A percentile compares a stretch with the other conserved stretches of the same genome.
Evolutionary conservation across 2,888 invertebrate species (phyloP).

Genomic region (Cantharis lateralis): DNA sequence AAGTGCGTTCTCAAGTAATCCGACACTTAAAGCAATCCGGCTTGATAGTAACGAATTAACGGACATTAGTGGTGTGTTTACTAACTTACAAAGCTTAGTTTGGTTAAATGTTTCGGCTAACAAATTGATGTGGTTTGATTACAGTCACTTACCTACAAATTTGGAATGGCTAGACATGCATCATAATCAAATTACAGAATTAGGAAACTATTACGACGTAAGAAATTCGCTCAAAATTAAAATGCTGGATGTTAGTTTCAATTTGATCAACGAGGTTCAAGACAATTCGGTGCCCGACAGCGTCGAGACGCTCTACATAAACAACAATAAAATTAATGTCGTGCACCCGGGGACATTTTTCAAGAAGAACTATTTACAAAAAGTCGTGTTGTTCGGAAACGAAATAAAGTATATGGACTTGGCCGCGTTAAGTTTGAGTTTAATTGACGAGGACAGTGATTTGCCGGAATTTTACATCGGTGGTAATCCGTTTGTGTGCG

Average conservation of each 20-base stretch:
- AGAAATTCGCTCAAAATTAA: conserved; percentile 69
- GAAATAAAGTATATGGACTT: conserved; percentile 73
- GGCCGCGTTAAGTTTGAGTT: conserved; percentile 70
- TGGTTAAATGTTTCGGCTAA: conserved; percentile 85
- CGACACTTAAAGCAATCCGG: conserved; percentile 74
- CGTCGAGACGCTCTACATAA: conserved; percentile 72
- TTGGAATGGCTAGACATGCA: conserved; percentile 83
- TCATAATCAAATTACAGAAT: conserved; percentile 75
- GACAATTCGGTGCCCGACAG: conserved; percentile 75
- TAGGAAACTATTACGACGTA: conserved; percentile 74
- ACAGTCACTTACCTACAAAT: conserved; percentile 74
- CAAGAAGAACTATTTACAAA: conserved; percentile 71
- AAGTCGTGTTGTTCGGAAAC: conserved; percentile 78
- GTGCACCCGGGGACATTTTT: conserved; percentile 74
- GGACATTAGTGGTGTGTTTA: conserved; percentile 78
- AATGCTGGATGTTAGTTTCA: conserved; percentile 78
- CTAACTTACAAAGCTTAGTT: conserved; percentile 71
- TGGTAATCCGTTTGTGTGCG: conserved; percentile 82
- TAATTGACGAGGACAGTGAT: conserved; percentile 68
- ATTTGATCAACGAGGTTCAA: conserved; percentile 69
- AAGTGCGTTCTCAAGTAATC: conserved; percentile 75
- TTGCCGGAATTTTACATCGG: conserved; percentile 80
- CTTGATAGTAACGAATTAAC: conserved; percentile 79
- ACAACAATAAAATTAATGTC: conserved; percentile 73
- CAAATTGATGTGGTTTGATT: conserved; percentile 79